Evolutionary conservation across 2,888 invertebrate species (phyloP).

Genomic region (Plemyria rubiginata): DNA sequence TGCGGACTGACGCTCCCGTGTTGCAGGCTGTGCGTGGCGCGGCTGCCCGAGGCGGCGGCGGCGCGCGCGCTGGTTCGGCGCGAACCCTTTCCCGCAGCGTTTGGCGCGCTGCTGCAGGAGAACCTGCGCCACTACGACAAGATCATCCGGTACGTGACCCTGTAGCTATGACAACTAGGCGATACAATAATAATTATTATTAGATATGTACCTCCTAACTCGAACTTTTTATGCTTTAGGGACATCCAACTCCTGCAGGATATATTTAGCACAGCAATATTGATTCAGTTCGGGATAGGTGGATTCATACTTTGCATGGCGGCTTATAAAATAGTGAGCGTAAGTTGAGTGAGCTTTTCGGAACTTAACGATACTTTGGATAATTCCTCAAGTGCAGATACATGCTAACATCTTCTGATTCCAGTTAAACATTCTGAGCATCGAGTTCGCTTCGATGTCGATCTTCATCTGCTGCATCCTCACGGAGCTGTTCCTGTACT

Average conservation of each 20-base stretch:
- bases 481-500: constrained; percentile 82
- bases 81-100: constrained; percentile 42
- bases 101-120: constrained; percentile 54
- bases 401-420: constrained; percentile 7
- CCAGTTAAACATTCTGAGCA: constrained; percentile 64
- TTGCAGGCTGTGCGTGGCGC: constrained; percentile 61
- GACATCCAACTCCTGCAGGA: constrained; percentile 58
- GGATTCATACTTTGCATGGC: constrained; percentile 81
- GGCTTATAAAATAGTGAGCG: constrained; percentile 71
- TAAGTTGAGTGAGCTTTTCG: constrained; percentile 45
- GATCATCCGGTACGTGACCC: constrained; percentile 55
- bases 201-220: not conserved
- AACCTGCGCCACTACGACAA: constrained; percentile 61
- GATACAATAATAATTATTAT: no score
- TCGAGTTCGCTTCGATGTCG: constrained; percentile 80
- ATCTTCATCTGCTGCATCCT: constrained; percentile 83
- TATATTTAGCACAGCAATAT: constrained; percentile 66
- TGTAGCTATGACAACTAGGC: not conserved
- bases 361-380: no score
- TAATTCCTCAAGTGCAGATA: no score
- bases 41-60: constrained; percentile 52
- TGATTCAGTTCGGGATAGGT: constrained; percentile 73
- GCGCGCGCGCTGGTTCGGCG: constrained; percentile 12
- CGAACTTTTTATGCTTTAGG: constrained; percentile 44
- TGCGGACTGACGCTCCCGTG: no score